Conservation (phyloP, 1,140 invertebrate genomes). For the Hyles euphorbiae region DNA sequence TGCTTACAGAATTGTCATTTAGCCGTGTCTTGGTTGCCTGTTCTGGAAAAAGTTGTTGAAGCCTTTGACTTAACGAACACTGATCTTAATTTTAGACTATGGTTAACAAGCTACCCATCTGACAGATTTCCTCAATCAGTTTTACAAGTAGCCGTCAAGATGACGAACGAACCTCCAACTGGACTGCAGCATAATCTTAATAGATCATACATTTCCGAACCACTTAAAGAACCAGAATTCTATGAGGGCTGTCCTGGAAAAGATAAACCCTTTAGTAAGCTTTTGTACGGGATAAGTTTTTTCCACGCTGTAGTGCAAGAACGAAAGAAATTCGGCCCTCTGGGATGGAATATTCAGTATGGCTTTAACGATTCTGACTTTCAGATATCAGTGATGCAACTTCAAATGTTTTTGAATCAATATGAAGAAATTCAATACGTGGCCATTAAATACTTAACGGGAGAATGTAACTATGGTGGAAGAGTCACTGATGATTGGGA, state of each 20-base stretch:
- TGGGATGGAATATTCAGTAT: slow-evolving; percentile 97
- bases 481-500: slow-evolving; percentile 96
- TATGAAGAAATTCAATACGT: slow-evolving; percentile 87
- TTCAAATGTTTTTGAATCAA: slow-evolving; percentile 87
- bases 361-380: slow-evolving; percentile 97
- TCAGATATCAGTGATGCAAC: slow-evolving; percentile 91
- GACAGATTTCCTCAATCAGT: slow-evolving; percentile 91
- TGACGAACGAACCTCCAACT: slow-evolving; percentile 95
- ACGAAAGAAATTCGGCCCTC: slow-evolving; percentile 91
- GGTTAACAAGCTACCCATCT: slow-evolving; percentile 95
- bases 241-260: slow-evolving; percentile 82
- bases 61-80: slow-evolving; percentile 86
- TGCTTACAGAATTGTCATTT: slow-evolving; percentile 97
- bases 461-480: slow-evolving; percentile 97
- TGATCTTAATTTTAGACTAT: slow-evolving; percentile 82
- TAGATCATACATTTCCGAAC: slow-evolving; percentile 88
- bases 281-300: slow-evolving; percentile 93
- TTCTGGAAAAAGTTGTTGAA: slow-evolving; percentile 86
- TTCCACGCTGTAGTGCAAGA: slow-evolving; percentile 96
- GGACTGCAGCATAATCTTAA: slow-evolving; percentile 91
- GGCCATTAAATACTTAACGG: slow-evolving; percentile 92
- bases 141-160: slow-evolving; percentile 93
- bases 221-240: slow-evolving; percentile 83
- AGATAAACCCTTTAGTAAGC: slow-evolving; percentile 82
- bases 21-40: slow-evolving; percentile 92